Evolutionary conservation across 2,888 invertebrate genomes (phyloP).

Genomic region (Brachylomia viminalis): DNA sequence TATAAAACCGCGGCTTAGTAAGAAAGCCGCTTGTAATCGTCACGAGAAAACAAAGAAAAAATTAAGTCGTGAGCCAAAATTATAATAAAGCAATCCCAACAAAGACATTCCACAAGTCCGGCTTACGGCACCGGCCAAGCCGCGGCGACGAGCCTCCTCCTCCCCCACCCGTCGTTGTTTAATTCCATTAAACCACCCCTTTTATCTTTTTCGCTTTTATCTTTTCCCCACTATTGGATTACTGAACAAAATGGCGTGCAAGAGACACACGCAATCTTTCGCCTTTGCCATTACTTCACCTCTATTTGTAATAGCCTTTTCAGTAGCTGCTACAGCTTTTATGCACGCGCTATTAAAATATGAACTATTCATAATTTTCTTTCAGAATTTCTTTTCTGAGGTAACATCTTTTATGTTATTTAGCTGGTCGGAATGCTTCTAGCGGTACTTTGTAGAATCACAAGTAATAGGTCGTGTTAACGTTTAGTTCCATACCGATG

Average conservation of each 20-base stretch:
- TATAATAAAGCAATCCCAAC: constrained; percentile 81
- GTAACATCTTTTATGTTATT: constrained; percentile 23
- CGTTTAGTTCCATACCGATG: not conserved
- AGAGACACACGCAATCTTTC: constrained; percentile 87
- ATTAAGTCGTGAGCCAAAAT: constrained; percentile 76
- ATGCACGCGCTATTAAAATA: constrained; percentile 54
- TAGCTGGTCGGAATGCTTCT: constrained; percentile 7
- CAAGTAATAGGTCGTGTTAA: not conserved
- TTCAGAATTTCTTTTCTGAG: constrained; percentile 16
- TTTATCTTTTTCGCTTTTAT: constrained; percentile 89
- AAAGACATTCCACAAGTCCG: constrained; percentile 88
- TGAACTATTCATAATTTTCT: constrained; percentile 44
- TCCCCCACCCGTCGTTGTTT: constrained; percentile 82
- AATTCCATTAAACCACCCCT: constrained; percentile 90
- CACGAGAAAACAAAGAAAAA: constrained; percentile 70
- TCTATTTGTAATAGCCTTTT: constrained; percentile 79
- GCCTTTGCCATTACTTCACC: constrained; percentile 80
- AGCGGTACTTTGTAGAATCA: constrained; percentile 9
- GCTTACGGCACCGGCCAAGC: constrained; percentile 80
- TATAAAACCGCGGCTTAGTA: constrained; percentile 56
- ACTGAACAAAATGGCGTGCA: constrained; percentile 87
- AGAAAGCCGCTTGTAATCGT: constrained; percentile 70
- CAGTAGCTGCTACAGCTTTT: constrained; percentile 66
- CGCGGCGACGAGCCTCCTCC: constrained; percentile 60
- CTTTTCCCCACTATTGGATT: constrained; percentile 88